These are phyloP conservation scores for Heliconius ethilla DNA, from an alignment of 2,888 invertebrate genomes.

Conservation along the genomic window DNA sequence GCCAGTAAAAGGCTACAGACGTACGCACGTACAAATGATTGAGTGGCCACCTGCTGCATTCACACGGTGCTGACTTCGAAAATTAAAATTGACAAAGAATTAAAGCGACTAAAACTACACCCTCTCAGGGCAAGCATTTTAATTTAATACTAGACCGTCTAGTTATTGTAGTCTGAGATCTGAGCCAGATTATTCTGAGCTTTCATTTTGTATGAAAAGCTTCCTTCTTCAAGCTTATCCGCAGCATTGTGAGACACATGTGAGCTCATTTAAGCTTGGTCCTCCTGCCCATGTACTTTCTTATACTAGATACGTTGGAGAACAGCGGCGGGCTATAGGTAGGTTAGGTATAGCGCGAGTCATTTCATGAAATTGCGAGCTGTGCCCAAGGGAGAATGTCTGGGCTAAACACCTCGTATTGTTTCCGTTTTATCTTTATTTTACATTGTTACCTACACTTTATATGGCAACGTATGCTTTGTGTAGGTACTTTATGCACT, in stretches of 20 bases:
- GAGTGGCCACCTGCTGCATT: slow-evolving; percentile 20
- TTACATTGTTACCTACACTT: slow-evolving; percentile 47
- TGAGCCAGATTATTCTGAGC: slow-evolving; percentile 59
- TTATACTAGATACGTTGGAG: slow-evolving; percentile 58
- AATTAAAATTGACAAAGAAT: slow-evolving; percentile 49
- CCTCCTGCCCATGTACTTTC: slow-evolving; percentile 48
- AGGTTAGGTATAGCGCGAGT: slow-evolving; percentile 46
- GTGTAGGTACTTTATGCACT: slow-evolving; percentile 52
- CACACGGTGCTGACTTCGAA: slow-evolving; percentile 32
- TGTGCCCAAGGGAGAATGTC: slow-evolving; percentile 72
- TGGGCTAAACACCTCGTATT: slow-evolving; percentile 74
- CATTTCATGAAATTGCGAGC: slow-evolving; percentile 76
- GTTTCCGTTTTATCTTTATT: slow-evolving; percentile 59
- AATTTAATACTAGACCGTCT: slow-evolving; percentile 73
- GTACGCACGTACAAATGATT: slow-evolving; percentile 12
- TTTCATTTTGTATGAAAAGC: slow-evolving; percentile 52
- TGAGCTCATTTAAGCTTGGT: slow-evolving; percentile 60
- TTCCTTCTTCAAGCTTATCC: slow-evolving; percentile 42
- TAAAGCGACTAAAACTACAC: slow-evolving; percentile 64
- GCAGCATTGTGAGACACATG: slow-evolving; percentile 47
- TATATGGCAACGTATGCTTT: slow-evolving; percentile 45
- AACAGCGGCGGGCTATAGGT: slow-evolving; percentile 52
- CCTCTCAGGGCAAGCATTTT: slow-evolving; percentile 64
- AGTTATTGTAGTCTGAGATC: slow-evolving; percentile 72
- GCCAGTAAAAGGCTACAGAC: slow-evolving; percentile 45